Evolutionary conservation across 2,888 invertebrate species (phyloP).

Genomic region (Dynastes hyllus): DNA sequence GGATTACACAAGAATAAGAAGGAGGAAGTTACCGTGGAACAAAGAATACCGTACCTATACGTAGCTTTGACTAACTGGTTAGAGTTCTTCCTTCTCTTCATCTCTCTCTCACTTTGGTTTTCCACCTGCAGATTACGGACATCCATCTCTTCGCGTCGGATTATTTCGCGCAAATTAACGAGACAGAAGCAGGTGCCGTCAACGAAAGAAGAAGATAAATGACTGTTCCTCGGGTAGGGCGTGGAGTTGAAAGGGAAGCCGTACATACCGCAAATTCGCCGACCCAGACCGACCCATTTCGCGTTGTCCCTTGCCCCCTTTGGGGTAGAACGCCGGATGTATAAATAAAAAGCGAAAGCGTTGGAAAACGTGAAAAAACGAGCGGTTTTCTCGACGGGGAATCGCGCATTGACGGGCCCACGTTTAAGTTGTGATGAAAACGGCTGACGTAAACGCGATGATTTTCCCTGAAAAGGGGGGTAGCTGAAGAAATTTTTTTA

Average conservation of each 20-base stretch:
- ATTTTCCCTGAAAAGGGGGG: no score
- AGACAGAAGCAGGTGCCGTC: constrained; percentile 56
- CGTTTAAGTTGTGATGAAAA: not conserved
- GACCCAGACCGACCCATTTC: not conserved
- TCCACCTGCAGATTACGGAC: constrained; percentile 62
- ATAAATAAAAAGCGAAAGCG: constrained; percentile 4
- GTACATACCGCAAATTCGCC: constrained; percentile 17
- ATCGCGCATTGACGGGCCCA: not conserved
- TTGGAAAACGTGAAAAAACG: not conserved
- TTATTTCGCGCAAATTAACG: constrained; percentile 59
- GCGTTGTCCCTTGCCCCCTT: not conserved
- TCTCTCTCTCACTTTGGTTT: constrained; percentile 9
- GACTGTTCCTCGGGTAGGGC: constrained; percentile 26
- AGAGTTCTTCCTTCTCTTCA: not conserved
- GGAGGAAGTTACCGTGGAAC: constrained; percentile 60
- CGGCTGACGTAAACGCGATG: not conserved
- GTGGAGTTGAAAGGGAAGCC: not conserved
- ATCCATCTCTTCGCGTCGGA: constrained; percentile 56
- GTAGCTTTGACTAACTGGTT: not conserved
- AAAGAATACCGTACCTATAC: constrained; percentile 56
- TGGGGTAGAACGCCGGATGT: not conserved
- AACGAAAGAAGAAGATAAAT: constrained; percentile 58
- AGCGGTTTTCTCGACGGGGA: not conserved
- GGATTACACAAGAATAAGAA: constrained; percentile 61
- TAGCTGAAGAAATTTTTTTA: no score